Conservation (phyloP, 2,797 vertebrate species). For the Meriones psammophilus region DNA sequence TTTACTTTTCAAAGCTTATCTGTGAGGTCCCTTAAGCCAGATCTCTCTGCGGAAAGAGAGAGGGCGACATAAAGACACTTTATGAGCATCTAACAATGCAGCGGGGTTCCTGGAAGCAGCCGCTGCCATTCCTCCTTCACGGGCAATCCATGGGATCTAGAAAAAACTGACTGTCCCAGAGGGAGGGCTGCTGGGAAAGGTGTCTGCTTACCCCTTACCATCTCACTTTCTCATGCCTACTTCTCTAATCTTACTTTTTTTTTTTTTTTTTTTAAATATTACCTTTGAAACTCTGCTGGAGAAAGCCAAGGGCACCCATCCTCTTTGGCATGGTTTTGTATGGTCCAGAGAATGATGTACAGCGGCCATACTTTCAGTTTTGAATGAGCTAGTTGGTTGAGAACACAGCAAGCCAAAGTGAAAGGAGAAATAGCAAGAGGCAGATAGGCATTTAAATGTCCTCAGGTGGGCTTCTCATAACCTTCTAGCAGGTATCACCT, state of each 20-base stretch:
- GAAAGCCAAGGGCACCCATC: not conserved
- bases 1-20: conserved; percentile 84
- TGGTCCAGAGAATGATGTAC: not conserved
- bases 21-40: conserved; percentile 74
- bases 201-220: not conserved
- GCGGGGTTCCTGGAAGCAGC: not conserved
- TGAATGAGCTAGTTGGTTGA: not conserved
- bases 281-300: not conserved
- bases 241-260: not conserved
- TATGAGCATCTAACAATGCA: conserved; percentile 18
- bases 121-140: not conserved
- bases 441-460: not conserved
- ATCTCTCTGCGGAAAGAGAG: conserved; percentile 72
- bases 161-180: conserved; percentile 14
- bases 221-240: not conserved
- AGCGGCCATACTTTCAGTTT: not conserved
- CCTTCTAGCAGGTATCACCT: not conserved
- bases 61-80: conserved; percentile 70
- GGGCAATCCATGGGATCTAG: conserved; percentile 7
- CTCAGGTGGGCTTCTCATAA: not conserved
- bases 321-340: not conserved
- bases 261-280: too few relatives aligned
- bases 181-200: not conserved
- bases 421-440: not conserved
- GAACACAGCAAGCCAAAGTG: not conserved